Conservation (phyloP, 2,113 vertebrate species). For the Oncorhynchus mykiss region DNA sequence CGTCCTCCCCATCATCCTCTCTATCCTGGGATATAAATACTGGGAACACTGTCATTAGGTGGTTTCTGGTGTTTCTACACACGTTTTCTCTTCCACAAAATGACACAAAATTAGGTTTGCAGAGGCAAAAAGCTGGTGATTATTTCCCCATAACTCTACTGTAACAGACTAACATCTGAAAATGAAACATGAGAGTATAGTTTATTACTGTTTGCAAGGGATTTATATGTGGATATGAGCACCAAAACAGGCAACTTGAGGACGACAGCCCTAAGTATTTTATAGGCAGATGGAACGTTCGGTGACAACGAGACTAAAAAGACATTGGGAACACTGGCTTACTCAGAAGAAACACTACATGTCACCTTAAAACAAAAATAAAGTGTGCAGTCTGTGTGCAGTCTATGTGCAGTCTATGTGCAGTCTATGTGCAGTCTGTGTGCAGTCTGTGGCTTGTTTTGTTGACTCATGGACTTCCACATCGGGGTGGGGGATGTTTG, state of each 20-base stretch:
- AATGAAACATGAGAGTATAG: constrained; percentile 26
- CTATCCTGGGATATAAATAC: constrained; percentile 56
- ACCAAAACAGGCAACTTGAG: constrained; percentile 25
- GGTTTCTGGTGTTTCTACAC: constrained; percentile 57
- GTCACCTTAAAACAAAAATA: neutral
- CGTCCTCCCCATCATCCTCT: constrained; percentile 38
- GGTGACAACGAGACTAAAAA: neutral
- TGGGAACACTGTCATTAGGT: constrained; percentile 56
- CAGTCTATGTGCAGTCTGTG: too few species aligned
- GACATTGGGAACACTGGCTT: too few species aligned
- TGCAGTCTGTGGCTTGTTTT: too few species aligned
- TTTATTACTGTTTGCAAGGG: neutral
- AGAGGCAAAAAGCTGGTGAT: constrained; percentile 38
- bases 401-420: too few species aligned
- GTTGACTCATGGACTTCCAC: too few species aligned
- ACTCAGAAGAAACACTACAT: too few species aligned
- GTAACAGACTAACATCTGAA: constrained; percentile 31
- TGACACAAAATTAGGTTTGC: constrained; percentile 46
- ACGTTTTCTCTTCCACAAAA: constrained; percentile 50
- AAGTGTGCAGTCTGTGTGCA: neutral
- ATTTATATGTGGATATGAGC: constrained; percentile 30
- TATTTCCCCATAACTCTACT: constrained; percentile 44
- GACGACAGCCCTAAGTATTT: neutral
- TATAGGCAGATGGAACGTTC: neutral
- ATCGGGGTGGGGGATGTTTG: too few species aligned